phyloP scores from a whole-genome alignment of 2,113 vertebrate genomes.

The Bungarus multicinctus region DNA sequence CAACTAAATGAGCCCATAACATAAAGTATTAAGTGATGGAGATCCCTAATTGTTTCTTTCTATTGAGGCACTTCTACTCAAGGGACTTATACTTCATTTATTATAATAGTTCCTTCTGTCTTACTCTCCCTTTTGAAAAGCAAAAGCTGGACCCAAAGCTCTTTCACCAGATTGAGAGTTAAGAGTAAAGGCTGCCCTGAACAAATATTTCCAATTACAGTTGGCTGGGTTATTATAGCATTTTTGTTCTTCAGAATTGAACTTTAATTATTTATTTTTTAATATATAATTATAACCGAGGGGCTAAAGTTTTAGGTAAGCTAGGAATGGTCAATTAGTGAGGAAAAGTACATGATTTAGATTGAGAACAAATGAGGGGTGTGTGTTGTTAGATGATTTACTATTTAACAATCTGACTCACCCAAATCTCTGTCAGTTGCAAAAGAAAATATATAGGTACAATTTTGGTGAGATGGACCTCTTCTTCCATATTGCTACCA shows the following conservation, averaged over 20 bases:
- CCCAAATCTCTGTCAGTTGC: not conserved
- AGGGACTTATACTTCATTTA: not conserved
- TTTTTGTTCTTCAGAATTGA: not conserved
- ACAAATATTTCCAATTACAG: not conserved
- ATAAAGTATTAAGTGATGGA: not conserved
- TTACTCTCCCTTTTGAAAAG: constrained; percentile 71
- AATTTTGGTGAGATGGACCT: not conserved
- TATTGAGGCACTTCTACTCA: constrained; percentile 39
- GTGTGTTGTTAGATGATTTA: not conserved
- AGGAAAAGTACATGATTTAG: not conserved
- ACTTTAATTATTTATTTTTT: not conserved
- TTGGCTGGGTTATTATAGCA: not conserved
- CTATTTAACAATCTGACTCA: not conserved
- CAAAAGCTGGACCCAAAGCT: constrained; percentile 66
- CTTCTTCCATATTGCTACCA: not conserved
- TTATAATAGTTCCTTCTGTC: constrained; percentile 15
- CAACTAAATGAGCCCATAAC: not conserved
- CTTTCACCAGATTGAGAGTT: constrained; percentile 42
- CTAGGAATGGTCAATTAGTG: not conserved
- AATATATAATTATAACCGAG: not conserved
- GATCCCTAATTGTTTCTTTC: constrained; percentile 5
- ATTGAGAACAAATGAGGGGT: not conserved
- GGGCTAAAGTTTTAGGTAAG: not conserved
- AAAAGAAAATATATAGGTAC: not conserved
- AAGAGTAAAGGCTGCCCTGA: not conserved